Percentiles rank a stretch among this genome's conserved stretches.
These are phyloP conservation scores for Thermophis baileyi DNA, from an alignment of 2,113 vertebrate species.

Conservation along the genomic window DNA sequence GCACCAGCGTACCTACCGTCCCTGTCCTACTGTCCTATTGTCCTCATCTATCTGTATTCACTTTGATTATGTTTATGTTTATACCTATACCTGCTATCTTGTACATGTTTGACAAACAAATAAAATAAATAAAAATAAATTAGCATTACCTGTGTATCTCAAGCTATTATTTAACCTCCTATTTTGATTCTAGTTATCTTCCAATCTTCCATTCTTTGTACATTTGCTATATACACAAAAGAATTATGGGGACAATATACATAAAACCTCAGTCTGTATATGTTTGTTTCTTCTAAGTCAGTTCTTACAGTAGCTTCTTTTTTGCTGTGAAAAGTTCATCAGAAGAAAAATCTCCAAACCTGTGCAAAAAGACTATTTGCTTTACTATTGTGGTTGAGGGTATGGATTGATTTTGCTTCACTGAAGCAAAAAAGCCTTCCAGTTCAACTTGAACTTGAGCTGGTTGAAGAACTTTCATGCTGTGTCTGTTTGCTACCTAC, in stretches of 20 bases:
- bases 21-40: too few species aligned
- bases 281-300: not conserved
- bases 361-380: not conserved
- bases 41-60: too few species aligned
- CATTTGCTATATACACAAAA: not conserved
- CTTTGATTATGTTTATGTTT: too few species aligned
- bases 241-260: not conserved
- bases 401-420: not conserved
- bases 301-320: not conserved
- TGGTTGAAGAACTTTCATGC: not conserved
- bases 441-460: not conserved
- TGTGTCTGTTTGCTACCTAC: not conserved
- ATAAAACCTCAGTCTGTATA: not conserved
- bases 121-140: too few species aligned
- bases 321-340: not conserved
- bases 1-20: too few species aligned
- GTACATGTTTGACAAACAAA: too few species aligned
- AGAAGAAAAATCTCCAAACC: not conserved
- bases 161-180: not conserved
- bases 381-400: not conserved
- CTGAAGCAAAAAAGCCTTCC: not conserved
- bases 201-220: not conserved
- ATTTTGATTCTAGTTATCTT: not conserved
- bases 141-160: not conserved
- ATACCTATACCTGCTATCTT: too few species aligned